Percentiles rank a stretch among this genome's conserved stretches.
Conservation (phyloP, 35 echinoderm and acorn worm species). For the Acanthaster planci region DNA sequence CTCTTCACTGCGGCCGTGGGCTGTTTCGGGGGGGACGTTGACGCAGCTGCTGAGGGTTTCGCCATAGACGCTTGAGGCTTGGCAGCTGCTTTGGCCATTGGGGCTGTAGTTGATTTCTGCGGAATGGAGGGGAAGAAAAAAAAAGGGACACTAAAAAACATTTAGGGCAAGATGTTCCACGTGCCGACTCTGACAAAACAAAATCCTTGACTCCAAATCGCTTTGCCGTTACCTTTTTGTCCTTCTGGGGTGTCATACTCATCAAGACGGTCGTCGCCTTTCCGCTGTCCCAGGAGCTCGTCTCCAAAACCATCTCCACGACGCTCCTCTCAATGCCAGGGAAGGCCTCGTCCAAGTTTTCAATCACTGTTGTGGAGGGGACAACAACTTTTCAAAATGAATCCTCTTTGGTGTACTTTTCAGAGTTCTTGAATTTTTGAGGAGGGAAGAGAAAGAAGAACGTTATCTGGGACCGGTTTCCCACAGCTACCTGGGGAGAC, state of each 20-base stretch:
- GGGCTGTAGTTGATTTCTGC: not conserved
- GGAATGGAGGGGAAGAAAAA: no score
- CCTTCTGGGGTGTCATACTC: not conserved
- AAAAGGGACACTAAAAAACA: no score
- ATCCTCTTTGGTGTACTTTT: no score
- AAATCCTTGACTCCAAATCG: no score
- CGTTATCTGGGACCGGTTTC: no score
- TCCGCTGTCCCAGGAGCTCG: not conserved
- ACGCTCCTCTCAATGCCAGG: not conserved
- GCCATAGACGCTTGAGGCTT: not conserved
- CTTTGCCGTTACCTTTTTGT: no score
- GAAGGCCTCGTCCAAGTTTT: constrained; percentile 1
- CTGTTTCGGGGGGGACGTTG: not conserved
- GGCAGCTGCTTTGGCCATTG: not conserved
- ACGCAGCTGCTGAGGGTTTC: not conserved
- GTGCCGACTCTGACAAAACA: no score
- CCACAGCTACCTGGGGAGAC: no score
- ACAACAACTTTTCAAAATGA: no score
- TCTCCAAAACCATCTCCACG: constrained; percentile 13
- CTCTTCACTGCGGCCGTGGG: not conserved
- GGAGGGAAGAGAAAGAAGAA: no score
- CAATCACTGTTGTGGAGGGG: not conserved
- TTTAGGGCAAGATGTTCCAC: no score
- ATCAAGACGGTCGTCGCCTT: not conserved
- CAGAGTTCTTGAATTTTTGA: no score